Percentiles rank a stretch among this genome's conserved stretches.
Conservation (phyloP, 2,113 vertebrate species). For the Gymnorhina tibicen region DNA sequence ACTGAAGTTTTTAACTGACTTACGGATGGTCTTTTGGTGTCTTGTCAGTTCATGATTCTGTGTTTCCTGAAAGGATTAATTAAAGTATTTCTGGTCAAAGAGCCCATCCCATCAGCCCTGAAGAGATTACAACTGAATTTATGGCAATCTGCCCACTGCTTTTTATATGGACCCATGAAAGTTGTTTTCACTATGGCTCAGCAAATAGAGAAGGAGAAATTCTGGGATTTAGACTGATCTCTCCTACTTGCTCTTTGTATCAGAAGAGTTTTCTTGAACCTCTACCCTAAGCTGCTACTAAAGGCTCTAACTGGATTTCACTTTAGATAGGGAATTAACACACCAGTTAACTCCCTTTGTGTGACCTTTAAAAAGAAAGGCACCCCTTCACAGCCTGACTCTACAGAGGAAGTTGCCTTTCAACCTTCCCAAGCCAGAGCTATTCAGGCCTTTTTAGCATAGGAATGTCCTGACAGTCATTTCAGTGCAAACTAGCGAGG, state of each 20-base stretch:
- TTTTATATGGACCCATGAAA: not conserved
- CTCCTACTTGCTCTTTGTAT: not conserved
- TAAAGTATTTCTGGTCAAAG: not conserved
- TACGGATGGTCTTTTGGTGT: not conserved
- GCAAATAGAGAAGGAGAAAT: not conserved
- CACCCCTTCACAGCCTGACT: not conserved
- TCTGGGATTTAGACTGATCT: not conserved
- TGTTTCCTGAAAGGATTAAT: not conserved
- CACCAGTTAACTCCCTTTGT: not conserved
- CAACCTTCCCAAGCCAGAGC: not conserved
- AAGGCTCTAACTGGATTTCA: not conserved
- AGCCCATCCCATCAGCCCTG: not conserved
- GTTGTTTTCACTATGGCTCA: not conserved
- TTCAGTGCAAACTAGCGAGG: not conserved
- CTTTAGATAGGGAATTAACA: not conserved
- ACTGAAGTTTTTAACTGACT: not conserved
- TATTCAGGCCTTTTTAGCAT: not conserved
- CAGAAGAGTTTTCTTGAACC: not conserved
- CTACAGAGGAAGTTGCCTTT: not conserved
- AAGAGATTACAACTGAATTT: not conserved
- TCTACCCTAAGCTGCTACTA: not conserved
- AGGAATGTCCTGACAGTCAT: not conserved
- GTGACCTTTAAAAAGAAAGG: not conserved
- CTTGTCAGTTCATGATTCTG: not conserved
- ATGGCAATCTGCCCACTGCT: not conserved